Base-by-base conservation (phyloP, 2,113 vertebrate species). In the Gorsachius goisagi region DNA sequence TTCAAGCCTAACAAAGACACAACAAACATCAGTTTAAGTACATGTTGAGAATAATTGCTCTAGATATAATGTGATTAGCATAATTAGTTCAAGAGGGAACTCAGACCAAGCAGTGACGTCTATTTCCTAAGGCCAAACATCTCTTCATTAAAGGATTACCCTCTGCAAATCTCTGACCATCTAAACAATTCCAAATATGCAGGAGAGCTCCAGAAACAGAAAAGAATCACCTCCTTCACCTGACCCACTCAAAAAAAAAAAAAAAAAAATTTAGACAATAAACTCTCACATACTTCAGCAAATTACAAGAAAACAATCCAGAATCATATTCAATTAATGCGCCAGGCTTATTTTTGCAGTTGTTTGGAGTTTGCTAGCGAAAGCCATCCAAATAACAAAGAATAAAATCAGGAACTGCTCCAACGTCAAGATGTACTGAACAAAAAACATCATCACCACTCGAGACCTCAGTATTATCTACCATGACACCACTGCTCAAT, bases 51-150 rank as follows among this genome's bases (percentile, higher is more conserved):
- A 88, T 73, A 91, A 88, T 44, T 83, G 21, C 44, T 88, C 47
- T 59, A 79, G 59, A 64, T 92, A 69, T 64, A 94, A 90, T 62
- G 21, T 73, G 56, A 89, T 95, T 85, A 91, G 59, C 58, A 72
- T 68, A 85, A 96, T 93, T 80, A 94, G 62, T 47, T 83, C 71
- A 91, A 95, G 85, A 81, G n/a, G 30, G 53, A 91, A 83, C 49
- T 91, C 37, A 74, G 81, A 92, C 53, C 62, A 91, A 83, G 75
- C 22, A 85, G 12, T 88, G 78, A 88, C 3, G 0, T 90, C 49
- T 91, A 37, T 82, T 75, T 79, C 78, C 58, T 88, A 75, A 82
- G 30, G 72, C 74, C 53, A 94, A 94, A 91, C 10, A 79, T 82
- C 53, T 39, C 7, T 2, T 68, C 88, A 73, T 69, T 83, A 83